Conservation (phyloP, 2,888 invertebrate genomes). For the Phengaris alcon region DNA sequence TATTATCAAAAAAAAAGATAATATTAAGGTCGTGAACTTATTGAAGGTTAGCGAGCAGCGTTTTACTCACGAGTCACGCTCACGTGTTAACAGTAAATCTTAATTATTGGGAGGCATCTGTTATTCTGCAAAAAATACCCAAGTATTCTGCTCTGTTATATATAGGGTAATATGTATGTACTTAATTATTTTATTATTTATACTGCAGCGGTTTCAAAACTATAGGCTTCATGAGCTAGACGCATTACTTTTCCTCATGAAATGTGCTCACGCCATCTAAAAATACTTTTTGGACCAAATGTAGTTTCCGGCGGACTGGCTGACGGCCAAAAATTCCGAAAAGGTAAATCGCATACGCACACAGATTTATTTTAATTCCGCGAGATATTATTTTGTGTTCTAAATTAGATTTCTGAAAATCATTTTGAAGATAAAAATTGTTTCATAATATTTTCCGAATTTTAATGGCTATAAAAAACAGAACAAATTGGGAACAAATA, state of each 20-base stretch:
- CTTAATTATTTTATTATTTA: too few species aligned
- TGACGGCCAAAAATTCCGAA: constrained; percentile 27
- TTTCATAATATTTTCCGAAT: not conserved
- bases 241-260: not conserved
- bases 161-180: too few species aligned
- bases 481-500: not conserved
- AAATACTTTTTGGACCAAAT: constrained; percentile 20
- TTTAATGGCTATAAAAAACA: not conserved
- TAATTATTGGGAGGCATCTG: too few species aligned
- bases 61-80: not conserved
- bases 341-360: constrained; percentile 2
- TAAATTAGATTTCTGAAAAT: not conserved
- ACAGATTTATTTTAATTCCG: not conserved
- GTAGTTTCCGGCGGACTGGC: constrained; percentile 20
- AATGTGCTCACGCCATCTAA: not conserved
- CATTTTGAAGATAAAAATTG: not conserved
- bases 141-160: too few species aligned
- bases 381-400: not conserved
- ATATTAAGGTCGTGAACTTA: not conserved
- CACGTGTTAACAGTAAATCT: too few species aligned
- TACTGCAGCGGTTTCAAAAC: not conserved
- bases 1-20: not conserved
- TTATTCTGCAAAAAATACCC: too few species aligned
- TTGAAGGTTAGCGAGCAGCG: not conserved
- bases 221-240: not conserved